phyloP scores from a whole-genome alignment of 2,797 vertebrate species.

The Euphonia xanthogaster region DNA sequence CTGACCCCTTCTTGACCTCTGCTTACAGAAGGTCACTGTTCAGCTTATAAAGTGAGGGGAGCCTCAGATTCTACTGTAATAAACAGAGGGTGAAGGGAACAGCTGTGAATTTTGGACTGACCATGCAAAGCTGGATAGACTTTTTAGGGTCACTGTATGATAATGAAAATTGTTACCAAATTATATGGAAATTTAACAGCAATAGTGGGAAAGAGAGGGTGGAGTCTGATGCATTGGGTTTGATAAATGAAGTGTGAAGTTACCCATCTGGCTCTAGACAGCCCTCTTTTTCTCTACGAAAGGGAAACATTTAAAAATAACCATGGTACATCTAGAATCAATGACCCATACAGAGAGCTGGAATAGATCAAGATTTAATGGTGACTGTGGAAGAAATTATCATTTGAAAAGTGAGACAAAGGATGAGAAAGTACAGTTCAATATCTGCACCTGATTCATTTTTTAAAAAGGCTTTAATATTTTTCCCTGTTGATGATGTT shows the following conservation, averaged over 20 bases:
- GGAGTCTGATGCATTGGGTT: conserved; percentile 86
- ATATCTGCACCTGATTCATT: conserved; percentile 44
- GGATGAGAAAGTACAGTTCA: conserved; percentile 67
- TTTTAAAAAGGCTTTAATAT: not conserved
- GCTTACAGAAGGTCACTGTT: conserved; percentile 77
- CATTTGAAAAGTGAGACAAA: conserved; percentile 74
- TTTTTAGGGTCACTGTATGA: conserved; percentile 94
- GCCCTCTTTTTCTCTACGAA: conserved; percentile 73
- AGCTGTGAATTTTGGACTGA: conserved; percentile 88
- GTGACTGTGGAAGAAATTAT: conserved; percentile 76
- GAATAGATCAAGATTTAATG: conserved; percentile 82
- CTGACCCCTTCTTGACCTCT: conserved; percentile 83
- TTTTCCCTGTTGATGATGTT: not conserved
- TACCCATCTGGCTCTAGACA: conserved; percentile 95
- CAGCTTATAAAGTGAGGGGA: conserved; percentile 76
- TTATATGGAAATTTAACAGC: conserved; percentile 97
- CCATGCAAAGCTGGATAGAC: conserved; percentile 82
- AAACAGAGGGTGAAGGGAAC: conserved; percentile 82
- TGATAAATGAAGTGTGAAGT: conserved; percentile 99
- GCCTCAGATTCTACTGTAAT: conserved; percentile 78
- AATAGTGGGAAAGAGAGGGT: conserved; percentile 82
- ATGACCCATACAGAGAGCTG: conserved; percentile 79
- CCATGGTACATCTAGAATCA: conserved; percentile 80
- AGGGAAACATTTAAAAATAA: conserved; percentile 82
- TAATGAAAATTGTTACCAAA: conserved; percentile 99